Conservation (phyloP, 2,113 vertebrate species). For the Takifugu bimaculatus region DNA sequence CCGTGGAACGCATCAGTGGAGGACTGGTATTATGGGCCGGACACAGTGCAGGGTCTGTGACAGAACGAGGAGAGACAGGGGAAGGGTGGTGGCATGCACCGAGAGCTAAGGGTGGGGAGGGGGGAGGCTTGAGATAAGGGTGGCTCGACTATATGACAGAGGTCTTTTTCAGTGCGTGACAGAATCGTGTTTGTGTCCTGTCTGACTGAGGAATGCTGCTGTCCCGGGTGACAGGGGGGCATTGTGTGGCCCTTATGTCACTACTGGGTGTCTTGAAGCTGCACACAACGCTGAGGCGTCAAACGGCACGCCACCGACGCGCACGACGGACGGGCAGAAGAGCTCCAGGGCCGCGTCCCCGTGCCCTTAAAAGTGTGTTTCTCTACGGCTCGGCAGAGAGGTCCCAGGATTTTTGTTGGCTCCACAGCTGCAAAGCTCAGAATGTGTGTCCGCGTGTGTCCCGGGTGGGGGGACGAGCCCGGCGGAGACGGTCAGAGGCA, state of each 20-base stretch:
- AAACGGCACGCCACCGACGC: constrained; percentile 57
- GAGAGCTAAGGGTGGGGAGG: too few relatives aligned
- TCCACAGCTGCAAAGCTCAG: constrained; percentile 59
- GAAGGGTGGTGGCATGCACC: too few relatives aligned
- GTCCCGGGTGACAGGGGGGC: constrained; percentile 55
- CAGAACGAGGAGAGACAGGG: too few relatives aligned
- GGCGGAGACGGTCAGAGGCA: constrained; percentile 50
- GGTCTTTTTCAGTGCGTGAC: constrained; percentile 69
- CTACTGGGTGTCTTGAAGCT: constrained; percentile 56
- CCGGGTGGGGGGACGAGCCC: constrained; percentile 55
- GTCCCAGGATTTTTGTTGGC: constrained; percentile 40
- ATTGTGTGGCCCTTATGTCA: constrained; percentile 70
- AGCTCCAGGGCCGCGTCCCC: too few relatives aligned
- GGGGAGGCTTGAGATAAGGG: too few relatives aligned
- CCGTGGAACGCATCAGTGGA: too few relatives aligned
- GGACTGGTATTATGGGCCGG: too few relatives aligned
- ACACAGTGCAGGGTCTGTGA: too few relatives aligned
- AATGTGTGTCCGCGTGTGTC: constrained; percentile 56
- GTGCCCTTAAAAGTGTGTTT: too few relatives aligned
- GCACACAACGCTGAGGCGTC: constrained; percentile 55
- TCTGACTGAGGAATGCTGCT: constrained; percentile 66
- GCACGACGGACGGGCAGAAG: constrained; percentile 35
- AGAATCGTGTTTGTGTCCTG: constrained; percentile 72
- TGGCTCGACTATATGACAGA: constrained; percentile 66
- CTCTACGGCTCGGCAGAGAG: neutral